phyloP scores from a whole-genome alignment of 2,113 vertebrate genomes.

The Phalacrocorax pelagicus region DNA sequence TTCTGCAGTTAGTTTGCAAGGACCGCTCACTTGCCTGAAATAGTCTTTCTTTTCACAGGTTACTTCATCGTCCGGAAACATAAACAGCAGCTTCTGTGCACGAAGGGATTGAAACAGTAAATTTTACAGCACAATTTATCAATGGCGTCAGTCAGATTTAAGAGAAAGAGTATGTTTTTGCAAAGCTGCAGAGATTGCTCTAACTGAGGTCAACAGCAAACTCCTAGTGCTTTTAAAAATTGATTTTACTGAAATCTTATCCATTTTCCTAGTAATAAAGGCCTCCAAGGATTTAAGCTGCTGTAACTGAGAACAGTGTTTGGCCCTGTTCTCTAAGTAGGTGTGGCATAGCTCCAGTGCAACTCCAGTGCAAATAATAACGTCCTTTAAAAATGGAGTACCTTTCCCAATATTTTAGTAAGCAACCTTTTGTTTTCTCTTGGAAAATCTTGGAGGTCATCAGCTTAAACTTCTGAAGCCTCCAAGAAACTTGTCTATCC shows the following conservation, averaged over 20 bases:
- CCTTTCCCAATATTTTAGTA: background rate
- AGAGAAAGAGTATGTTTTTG: slow-evolving; percentile 61
- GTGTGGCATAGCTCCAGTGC: slow-evolving; percentile 16
- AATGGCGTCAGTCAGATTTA: slow-evolving; percentile 62
- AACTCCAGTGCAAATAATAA: slow-evolving; percentile 44
- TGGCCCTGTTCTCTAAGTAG: slow-evolving; percentile 50
- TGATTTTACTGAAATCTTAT: slow-evolving; percentile 77
- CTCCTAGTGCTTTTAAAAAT: slow-evolving; percentile 74
- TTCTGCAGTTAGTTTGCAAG: background rate
- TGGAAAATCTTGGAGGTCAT: background rate
- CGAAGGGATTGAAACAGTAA: slow-evolving; percentile 21
- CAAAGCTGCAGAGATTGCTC: slow-evolving; percentile 67
- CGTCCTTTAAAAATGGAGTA: slow-evolving; percentile 26
- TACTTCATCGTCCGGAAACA: slow-evolving; percentile 22
- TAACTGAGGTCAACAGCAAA: slow-evolving; percentile 68
- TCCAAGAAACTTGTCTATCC: background rate
- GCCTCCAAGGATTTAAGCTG: slow-evolving; percentile 46
- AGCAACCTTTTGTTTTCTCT: background rate
- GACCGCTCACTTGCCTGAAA: background rate
- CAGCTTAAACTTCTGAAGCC: background rate
- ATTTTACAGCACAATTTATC: slow-evolving; percentile 70
- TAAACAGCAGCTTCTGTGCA: slow-evolving; percentile 19
- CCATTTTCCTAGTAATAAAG: slow-evolving; percentile 71
- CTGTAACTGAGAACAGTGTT: slow-evolving; percentile 48
- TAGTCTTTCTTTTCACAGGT: slow-evolving; percentile 4